Percentiles rank a stretch among this genome's conserved stretches.
phyloP scores from a whole-genome alignment of 2,888 invertebrate genomes.

The Flabesymbios commensalis region DNA sequence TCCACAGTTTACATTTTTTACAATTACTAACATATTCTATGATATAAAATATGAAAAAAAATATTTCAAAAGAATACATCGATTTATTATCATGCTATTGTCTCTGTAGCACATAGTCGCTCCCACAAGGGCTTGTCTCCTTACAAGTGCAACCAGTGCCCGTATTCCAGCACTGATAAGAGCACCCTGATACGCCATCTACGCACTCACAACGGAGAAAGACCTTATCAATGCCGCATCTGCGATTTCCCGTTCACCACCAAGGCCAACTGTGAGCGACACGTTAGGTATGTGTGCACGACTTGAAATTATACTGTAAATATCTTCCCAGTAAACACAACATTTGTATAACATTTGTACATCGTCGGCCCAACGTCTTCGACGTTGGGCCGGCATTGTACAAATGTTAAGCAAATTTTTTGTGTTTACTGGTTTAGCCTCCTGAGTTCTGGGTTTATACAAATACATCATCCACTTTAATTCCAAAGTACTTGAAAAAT shows the following conservation, averaged over 20 bases:
- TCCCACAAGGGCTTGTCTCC: slow-evolving; percentile 79
- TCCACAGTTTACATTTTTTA: too few species aligned
- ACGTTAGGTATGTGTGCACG: slow-evolving; percentile 66
- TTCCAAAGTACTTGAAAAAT: too few species aligned
- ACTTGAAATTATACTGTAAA: background rate
- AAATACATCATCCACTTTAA: too few species aligned
- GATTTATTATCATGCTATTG: too few species aligned
- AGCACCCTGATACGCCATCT: slow-evolving; percentile 88
- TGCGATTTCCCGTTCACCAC: slow-evolving; percentile 97
- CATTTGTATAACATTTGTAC: too few species aligned
- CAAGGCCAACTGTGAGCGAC: slow-evolving; percentile 95
- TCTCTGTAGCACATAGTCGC: slow-evolving; percentile 29
- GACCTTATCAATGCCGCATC: slow-evolving; percentile 92
- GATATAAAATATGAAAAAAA: too few species aligned
- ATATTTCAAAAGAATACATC: too few species aligned
- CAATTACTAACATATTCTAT: too few species aligned
- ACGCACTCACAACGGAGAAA: slow-evolving; percentile 91
- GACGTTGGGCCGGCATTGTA: too few species aligned
- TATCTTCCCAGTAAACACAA: background rate
- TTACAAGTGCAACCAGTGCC: slow-evolving; percentile 91
- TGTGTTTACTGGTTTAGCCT: background rate
- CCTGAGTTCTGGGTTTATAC: background rate
- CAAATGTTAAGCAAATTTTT: too few species aligned
- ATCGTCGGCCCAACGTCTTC: too few species aligned
- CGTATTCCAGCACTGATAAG: slow-evolving; percentile 86